Evolutionary conservation across 2,888 invertebrate species (phyloP).

Genomic region (Trilocha varians): DNA sequence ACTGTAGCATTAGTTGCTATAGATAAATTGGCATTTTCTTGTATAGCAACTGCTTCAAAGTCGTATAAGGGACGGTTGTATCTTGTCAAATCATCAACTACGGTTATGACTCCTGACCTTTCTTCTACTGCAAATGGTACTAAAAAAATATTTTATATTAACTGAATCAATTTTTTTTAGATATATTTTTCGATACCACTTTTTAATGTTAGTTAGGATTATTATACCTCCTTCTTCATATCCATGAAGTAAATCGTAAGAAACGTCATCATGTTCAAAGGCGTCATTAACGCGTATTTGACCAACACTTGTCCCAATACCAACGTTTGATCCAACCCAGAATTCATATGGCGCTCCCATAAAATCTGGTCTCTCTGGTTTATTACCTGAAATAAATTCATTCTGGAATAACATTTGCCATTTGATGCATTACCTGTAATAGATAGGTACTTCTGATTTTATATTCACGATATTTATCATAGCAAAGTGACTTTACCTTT

Average conservation of each 20-base stretch:
- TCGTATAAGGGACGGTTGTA: slow-evolving; percentile 80
- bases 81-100: slow-evolving; percentile 81
- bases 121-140: slow-evolving; percentile 95
- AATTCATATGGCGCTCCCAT: slow-evolving; percentile 90
- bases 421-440: too few relatives aligned
- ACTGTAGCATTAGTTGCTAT: slow-evolving; percentile 88
- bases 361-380: slow-evolving; percentile 80
- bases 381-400: slow-evolving; percentile 46
- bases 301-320: slow-evolving; percentile 88
- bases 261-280: slow-evolving; percentile 76
- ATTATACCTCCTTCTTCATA: slow-evolving; percentile 88
- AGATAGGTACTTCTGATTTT: background rate
- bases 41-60: slow-evolving; percentile 87
- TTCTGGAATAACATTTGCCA: too few relatives aligned
- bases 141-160: too few relatives aligned
- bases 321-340: slow-evolving; percentile 91
- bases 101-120: slow-evolving; percentile 88
- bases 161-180: background rate
- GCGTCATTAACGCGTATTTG: slow-evolving; percentile 85
- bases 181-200: too few relatives aligned
- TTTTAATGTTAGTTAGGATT: too few relatives aligned
- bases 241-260: slow-evolving; percentile 87
- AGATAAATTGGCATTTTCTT: slow-evolving; percentile 73
- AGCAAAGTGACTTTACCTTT: slow-evolving; percentile 40
- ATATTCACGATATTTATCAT: background rate